Conservation (phyloP, 2,888 invertebrate genomes). For the Sarcophaga carnaria region DNA sequence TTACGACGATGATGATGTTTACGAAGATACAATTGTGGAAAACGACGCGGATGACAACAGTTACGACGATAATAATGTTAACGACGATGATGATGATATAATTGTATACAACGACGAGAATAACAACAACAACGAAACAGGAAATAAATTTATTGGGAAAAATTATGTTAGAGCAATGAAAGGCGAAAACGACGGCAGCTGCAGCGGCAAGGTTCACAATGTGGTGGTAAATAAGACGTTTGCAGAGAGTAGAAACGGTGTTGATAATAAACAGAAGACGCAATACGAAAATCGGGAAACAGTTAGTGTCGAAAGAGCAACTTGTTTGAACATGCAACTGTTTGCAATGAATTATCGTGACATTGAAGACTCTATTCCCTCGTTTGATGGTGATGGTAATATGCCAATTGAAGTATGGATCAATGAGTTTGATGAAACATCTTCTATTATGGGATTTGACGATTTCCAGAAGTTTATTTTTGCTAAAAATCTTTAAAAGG, state of each 20-base stretch:
- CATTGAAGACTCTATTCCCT: conserved; percentile 60
- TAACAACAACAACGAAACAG: background rate
- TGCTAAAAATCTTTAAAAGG: no score
- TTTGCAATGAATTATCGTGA: conserved; percentile 28
- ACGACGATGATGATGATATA: background rate
- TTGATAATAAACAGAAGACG: background rate
- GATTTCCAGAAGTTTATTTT: conserved; percentile 39
- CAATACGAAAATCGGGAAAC: background rate
- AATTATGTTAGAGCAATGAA: background rate
- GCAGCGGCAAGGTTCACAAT: background rate
- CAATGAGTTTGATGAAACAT: conserved; percentile 47
- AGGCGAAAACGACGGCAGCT: background rate
- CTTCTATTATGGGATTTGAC: conserved; percentile 39
- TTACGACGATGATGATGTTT: conserved; percentile 16
- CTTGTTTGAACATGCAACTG: conserved; percentile 12
- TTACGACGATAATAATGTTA: background rate
- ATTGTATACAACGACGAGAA: background rate
- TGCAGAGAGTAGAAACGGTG: background rate
- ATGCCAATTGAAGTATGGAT: conserved; percentile 24
- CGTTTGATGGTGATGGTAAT: conserved; percentile 48
- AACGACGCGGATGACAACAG: background rate
- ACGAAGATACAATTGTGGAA: background rate
- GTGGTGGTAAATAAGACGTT: background rate
- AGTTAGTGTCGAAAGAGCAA: background rate
- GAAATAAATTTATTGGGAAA: background rate